Conservation (phyloP, 2,888 invertebrate genomes). For the Synanthedon myopaeformis region DNA sequence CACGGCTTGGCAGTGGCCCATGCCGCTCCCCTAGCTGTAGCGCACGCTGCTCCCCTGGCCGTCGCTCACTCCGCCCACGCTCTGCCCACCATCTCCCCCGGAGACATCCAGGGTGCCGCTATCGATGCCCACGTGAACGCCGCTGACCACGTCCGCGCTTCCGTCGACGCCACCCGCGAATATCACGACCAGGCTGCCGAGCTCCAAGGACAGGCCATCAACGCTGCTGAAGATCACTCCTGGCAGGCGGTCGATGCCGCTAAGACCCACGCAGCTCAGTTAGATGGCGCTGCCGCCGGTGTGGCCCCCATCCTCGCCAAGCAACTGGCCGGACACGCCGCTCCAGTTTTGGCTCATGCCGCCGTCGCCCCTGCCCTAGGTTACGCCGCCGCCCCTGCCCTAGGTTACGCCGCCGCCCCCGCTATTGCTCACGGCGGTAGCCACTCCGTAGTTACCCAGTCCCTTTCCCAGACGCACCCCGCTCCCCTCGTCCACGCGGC, state of each 20-base stretch:
- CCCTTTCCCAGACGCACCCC: conserved; percentile 52
- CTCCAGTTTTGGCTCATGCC: conserved; percentile 13
- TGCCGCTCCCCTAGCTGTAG: conserved; percentile 21
- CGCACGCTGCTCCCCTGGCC: conserved; percentile 26
- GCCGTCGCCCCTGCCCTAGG: conserved; percentile 12
- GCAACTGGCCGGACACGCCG: conserved; percentile 41
- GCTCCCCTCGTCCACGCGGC: conserved; percentile 38
- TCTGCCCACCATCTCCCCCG: conserved; percentile 56
- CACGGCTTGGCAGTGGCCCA: conserved; percentile 18
- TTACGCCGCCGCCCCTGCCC: conserved; percentile 11
- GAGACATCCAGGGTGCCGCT: conserved; percentile 53
- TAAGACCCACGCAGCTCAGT: conserved; percentile 52
- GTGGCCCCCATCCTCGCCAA: conserved; percentile 57
- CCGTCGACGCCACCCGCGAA: conserved; percentile 53
- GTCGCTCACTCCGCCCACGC: conserved; percentile 31
- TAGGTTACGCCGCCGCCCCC: conserved; percentile 12
- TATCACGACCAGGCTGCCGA: conserved; percentile 59
- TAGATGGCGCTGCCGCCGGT: conserved; percentile 61
- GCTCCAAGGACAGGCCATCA: conserved; percentile 53
- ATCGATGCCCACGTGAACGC: conserved; percentile 61
- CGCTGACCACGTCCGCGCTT: conserved; percentile 56
- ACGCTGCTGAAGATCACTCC: conserved; percentile 61
- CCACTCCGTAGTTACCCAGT: conserved; percentile 41
- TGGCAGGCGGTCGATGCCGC: conserved; percentile 61
- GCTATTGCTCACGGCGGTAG: conserved; percentile 18